Base-by-base conservation (phyloP, 1,140 invertebrate genomes). In the Teleogryllus occipitalis region DNA sequence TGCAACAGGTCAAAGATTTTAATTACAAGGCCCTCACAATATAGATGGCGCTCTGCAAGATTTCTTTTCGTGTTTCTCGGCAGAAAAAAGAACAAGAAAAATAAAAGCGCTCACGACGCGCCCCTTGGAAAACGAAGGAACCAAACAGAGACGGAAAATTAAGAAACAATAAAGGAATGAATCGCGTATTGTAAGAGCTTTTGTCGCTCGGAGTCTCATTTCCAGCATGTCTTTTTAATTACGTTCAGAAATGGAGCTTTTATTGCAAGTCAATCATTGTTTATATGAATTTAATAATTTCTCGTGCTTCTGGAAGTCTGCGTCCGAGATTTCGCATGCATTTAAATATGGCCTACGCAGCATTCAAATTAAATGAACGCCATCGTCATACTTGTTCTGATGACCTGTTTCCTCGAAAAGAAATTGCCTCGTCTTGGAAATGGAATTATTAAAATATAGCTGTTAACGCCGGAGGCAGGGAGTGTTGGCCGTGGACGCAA, bases 191-290 rank as follows among this genome's bases (percentile, higher is more conserved):
- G 54, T 65, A 65, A 65, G 54, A 65, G 54, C 54, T 65, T 39
- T 65, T 65, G 54, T 65, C 54, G 54, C 54, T 14, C 3, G 10
- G 54, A 10, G 54, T 65, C 54, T 65, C 54, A 65, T 65, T 65
- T 65, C 54, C 54, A 65, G 10, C 10, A 10, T 65, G 54, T 65
- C 54, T 65, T 65, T 65, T 65, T 65, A 65, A 65, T 65, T 65
- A 65, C 54, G 54, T 65, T 18, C 10, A 65, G 54, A 65, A 65
- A 65, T 65, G 54, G 54, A 65, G 54, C 54, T 18, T 65, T 65
- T 65, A 65, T 65, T 65, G 54, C 54, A 65, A 65, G 54, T 65
- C 54, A 65, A 65, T 65, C 54, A 65, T 65, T 65, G 54, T 65
- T 65, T 65, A 65, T 18, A 18, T 65, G 54, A 65, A 65, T 65